phyloP scores from a whole-genome alignment of 2,888 invertebrate genomes.

The Drosophila dives region DNA sequence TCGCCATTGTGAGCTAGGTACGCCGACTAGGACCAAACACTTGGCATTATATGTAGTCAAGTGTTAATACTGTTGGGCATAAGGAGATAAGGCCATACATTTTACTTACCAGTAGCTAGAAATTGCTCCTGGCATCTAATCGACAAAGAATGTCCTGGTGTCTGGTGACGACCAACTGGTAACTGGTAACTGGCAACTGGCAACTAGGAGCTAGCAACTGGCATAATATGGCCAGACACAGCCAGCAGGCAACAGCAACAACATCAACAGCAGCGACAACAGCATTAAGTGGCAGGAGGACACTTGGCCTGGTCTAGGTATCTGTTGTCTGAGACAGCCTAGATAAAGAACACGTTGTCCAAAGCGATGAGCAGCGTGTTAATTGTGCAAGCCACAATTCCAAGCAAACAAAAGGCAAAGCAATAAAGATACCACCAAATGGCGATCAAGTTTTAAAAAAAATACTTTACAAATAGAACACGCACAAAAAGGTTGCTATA shows the following conservation, averaged over 20 bases:
- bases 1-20: conserved; percentile 28
- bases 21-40: conserved; percentile 7
- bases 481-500: background rate
- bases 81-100: conserved; percentile 58
- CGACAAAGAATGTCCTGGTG: conserved; percentile 23
- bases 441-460: conserved; percentile 12
- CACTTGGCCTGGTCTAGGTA: conserved; percentile 26
- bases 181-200: conserved; percentile 7
- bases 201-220: conserved; percentile 37
- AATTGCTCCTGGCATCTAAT: conserved; percentile 50
- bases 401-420: conserved; percentile 9
- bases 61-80: conserved; percentile 60
- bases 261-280: conserved; percentile 2
- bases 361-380: conserved; percentile 28
- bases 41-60: conserved; percentile 52
- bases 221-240: conserved; percentile 57
- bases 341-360: conserved; percentile 13
- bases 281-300: conserved; percentile 18
- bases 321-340: conserved; percentile 26
- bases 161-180: conserved; percentile 7
- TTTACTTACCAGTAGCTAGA: conserved; percentile 46
- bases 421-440: background rate
- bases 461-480: conserved; percentile 7
- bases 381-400: conserved; percentile 34
- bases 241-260: conserved; percentile 4